Evolutionary conservation across 2,797 vertebrate species (phyloP), one percentile per base, ranked within the genome.

Genomic region (Chromobotia macracanthus): DNA sequence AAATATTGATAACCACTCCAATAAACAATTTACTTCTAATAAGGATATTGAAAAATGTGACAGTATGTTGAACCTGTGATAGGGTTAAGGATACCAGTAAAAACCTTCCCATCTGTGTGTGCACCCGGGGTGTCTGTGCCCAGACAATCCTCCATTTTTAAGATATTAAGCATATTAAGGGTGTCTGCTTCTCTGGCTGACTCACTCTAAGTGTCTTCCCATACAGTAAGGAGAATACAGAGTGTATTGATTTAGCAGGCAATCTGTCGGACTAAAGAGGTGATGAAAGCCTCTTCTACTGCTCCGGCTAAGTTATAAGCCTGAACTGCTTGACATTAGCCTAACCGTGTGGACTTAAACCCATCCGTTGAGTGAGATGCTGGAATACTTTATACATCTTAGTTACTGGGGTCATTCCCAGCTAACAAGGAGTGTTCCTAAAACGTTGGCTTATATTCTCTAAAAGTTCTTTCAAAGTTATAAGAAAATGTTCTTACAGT

Each of bases 111-210:
- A 51, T 82, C 68, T 82, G 77, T 38, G 35, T 31, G 64, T 35
- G 35, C 75, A 77, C 77, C 64, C 44, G 12, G 83, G 72, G 77
- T 73, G 67, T 85, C 77, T 83, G 77, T 76, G 58, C 71, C 75
- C 80, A 84, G 77, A 82, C 72, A 84, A 60, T 60, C 68, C 41
- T 81, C 61, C 71, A 66, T 65, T 72, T 35, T 60, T 64, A 79
- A 80, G 82, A 87, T 82, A 84, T 85, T 81, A 82, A 79, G 68
- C 78, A 79, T 79, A 86, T 85, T 86, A 85, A 77, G 82, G 16
- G 78, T 83, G 82, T 87, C 85, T 86, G 82, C 76, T 50, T 10
- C 21, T 50, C 67, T 75, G 78, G 78, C 81, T 84, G 84, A 87
- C 82, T 86, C 83, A 85, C 68, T 7, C 67, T 74, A 73, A 83